Evolutionary conservation across 35 echinoderm and acorn worm species (phyloP), one percentile per base, ranked within the genome.

Genomic region (Apostichopus japonicus): DNA sequence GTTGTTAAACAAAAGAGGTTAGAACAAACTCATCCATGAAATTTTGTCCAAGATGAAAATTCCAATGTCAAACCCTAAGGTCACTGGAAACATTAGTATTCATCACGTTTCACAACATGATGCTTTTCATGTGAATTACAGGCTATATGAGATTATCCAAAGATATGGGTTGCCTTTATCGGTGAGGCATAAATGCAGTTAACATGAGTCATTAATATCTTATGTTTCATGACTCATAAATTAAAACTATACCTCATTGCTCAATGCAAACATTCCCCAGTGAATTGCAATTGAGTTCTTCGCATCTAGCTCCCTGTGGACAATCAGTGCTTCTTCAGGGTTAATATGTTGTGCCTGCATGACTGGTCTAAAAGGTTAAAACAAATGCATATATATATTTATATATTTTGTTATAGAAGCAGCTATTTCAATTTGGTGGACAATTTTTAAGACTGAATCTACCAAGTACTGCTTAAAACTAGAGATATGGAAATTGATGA

Each of bases 261-360:
- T 92, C 53, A 99, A 77, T 61, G 51, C 19, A 79, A 93, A 99
- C 17, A 95, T 99, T 22, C 97, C 97, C 97, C 97, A 99, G 93
- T 99, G 97, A 4, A 99, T 95, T 1, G 91, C 97, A 11, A 99
- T 77, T 6, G 97, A 96, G 13, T 89, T 90, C 71, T 90, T 93
- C 1, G 95, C 93, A 21, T 90, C 65, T 4, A 99, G 62, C n/a
- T 99, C 97, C 23, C 76, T 55, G 57, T 96, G 97, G 53, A 99
- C 90, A 24, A 89, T 76, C 5, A 99, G 87, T 4, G 97, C 97
- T 80, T 99, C 91, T 51, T 22, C 17, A 2, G 97, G 97, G 81
- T 99, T 76, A 4, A 96, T 76, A 55, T 99, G 97, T 79, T 95
- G 93, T 4, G 86, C 86, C 51, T 89, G 17, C 86, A 89, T 89